Conservation (phyloP, 2,113 vertebrate genomes). For the Serilophus lunatus region DNA sequence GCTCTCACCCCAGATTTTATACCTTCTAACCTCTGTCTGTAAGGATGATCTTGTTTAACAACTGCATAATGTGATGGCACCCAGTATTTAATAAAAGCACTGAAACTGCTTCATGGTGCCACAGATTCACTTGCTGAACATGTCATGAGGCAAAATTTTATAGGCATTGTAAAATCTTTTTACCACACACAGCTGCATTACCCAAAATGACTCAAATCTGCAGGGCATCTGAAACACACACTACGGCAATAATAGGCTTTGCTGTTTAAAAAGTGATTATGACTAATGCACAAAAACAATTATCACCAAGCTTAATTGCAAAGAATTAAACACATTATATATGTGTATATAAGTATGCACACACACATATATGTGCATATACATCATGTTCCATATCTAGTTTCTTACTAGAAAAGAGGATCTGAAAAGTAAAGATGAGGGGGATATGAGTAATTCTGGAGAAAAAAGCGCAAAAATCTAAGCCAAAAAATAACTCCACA, state of each 20-base stretch:
- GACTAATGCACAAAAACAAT: slow-evolving; percentile 73
- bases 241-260: slow-evolving; percentile 69
- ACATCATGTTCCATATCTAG: neutral
- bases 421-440: neutral
- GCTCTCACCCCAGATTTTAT: neutral
- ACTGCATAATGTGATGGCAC: neutral
- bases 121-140: slow-evolving; percentile 67
- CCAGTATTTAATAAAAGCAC: slow-evolving; percentile 55
- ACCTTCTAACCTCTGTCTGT: neutral
- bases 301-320: slow-evolving; percentile 67
- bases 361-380: neutral
- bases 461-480: neutral
- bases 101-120: slow-evolving; percentile 26
- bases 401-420: neutral
- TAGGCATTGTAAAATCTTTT: slow-evolving; percentile 74
- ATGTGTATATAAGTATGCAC: neutral
- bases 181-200: slow-evolving; percentile 76
- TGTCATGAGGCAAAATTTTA: slow-evolving; percentile 76
- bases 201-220: slow-evolving; percentile 74
- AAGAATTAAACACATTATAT: slow-evolving; percentile 47
- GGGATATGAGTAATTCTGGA: neutral
- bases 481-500: neutral
- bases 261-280: slow-evolving; percentile 77
- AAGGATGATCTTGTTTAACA: slow-evolving; percentile 59
- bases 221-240: slow-evolving; percentile 70